Evolutionary conservation across 1,140 invertebrate genomes (phyloP).

Genomic region (Brachionus sp.): DNA sequence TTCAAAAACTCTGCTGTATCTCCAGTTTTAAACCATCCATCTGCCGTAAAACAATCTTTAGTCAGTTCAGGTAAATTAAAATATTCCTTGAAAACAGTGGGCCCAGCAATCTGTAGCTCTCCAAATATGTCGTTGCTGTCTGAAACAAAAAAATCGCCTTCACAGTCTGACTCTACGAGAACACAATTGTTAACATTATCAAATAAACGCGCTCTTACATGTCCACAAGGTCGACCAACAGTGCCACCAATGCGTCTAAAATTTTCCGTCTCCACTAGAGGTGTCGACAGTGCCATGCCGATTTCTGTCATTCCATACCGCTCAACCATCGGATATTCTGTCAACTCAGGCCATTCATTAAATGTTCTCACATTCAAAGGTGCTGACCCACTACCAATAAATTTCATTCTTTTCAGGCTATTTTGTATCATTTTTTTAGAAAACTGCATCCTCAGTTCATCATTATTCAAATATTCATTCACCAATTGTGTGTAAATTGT

Average conservation of each 20-base stretch:
- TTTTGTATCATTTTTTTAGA: constrained; percentile 56
- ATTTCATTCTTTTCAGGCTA: constrained; percentile 52
- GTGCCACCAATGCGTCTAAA: constrained; percentile 66
- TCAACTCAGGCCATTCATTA: constrained; percentile 74
- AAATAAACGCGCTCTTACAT: constrained; percentile 64
- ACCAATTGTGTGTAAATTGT: constrained; percentile 80
- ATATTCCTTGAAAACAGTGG: constrained; percentile 74
- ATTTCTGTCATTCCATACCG: constrained; percentile 88
- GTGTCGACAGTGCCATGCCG: constrained; percentile 81
- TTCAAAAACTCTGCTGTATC: neutral
- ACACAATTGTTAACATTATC: neutral
- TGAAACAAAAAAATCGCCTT: constrained; percentile 54
- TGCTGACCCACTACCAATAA: constrained; percentile 79
- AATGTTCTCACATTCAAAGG: constrained; percentile 73
- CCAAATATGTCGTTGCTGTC: constrained; percentile 61
- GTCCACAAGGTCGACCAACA: constrained; percentile 68
- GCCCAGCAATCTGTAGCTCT: constrained; percentile 72
- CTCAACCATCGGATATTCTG: constrained; percentile 77
- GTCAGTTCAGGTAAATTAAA: constrained; percentile 72
- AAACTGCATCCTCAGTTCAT: neutral
- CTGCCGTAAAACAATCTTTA: constrained; percentile 68
- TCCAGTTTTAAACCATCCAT: constrained; percentile 74
- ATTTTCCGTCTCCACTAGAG: constrained; percentile 63
- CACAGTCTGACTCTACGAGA: constrained; percentile 59
- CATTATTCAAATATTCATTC: constrained; percentile 68